A percentile compares a stretch with the other conserved stretches of the same genome.
Conservation (phyloP, 1,140 invertebrate species). For the Zaprionus camerounensis region DNA sequence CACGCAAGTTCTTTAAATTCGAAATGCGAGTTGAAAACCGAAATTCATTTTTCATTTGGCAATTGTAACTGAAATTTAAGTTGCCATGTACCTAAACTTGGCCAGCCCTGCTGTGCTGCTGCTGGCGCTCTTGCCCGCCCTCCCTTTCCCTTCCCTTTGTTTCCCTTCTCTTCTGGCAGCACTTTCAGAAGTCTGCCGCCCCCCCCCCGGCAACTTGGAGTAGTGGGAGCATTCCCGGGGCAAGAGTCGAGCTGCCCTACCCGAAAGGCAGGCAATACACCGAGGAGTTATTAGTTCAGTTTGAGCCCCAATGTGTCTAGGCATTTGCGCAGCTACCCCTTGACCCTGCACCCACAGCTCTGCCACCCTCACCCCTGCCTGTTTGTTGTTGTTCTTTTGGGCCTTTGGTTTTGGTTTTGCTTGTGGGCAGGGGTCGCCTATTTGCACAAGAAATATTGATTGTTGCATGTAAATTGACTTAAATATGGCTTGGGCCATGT, state of each 20-base stretch:
- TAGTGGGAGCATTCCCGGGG: not conserved
- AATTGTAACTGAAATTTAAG: not conserved
- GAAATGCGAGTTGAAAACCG: not conserved
- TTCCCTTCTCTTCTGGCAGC: too few species aligned
- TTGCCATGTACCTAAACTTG: not conserved
- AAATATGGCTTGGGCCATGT: constrained; percentile 2
- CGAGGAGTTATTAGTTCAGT: constrained; percentile 7
- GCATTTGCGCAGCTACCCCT: not conserved
- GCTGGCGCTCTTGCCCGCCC: too few species aligned
- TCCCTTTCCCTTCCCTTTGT: too few species aligned
- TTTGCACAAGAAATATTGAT: constrained; percentile 8
- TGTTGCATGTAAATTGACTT: constrained; percentile 7
- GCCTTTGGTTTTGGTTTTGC: not conserved
- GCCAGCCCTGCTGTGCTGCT: too few species aligned
- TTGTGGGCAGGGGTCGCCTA: constrained; percentile 3
- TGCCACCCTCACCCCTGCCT: too few species aligned
- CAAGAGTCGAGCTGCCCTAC: not conserved
- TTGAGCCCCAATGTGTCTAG: not conserved
- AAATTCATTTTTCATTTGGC: constrained; percentile 1
- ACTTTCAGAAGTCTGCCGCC: not conserved
- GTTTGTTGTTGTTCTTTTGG: not conserved
- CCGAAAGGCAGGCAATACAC: not conserved
- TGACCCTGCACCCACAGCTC: not conserved
- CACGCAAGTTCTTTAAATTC: not conserved
- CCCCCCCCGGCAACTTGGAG: not conserved